phyloP scores from a whole-genome alignment of 2,797 vertebrate species.

The Spatula clypeata region DNA sequence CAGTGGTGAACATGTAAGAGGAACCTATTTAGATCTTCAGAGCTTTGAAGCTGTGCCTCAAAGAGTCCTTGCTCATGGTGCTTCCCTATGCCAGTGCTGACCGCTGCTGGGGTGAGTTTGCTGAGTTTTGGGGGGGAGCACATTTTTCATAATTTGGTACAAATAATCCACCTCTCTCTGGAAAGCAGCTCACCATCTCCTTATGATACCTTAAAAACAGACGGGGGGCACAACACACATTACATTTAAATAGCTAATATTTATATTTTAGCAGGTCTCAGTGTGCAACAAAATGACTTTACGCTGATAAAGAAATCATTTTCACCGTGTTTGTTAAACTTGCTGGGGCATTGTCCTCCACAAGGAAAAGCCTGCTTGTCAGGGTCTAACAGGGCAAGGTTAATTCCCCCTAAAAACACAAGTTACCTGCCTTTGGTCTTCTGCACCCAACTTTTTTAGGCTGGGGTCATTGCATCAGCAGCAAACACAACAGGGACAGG shows the following conservation, averaged over 20 bases:
- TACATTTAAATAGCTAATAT: fast-evolving
- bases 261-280: not conserved
- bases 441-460: not conserved
- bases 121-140: not conserved
- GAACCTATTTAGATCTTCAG: not conserved
- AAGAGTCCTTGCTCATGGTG: not conserved
- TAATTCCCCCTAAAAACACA: not conserved
- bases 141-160: not conserved
- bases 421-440: not conserved
- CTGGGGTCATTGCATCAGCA: not conserved
- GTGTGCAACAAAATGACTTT: not conserved
- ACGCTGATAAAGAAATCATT: not conserved
- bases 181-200: not conserved
- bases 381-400: not conserved
- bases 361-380: not conserved
- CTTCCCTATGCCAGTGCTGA: not conserved
- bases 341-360: not conserved
- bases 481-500: not conserved
- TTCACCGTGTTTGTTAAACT: not conserved
- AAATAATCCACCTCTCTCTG: not conserved
- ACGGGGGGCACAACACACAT: no score
- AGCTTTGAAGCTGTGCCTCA: not conserved
- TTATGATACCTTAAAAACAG: not conserved
- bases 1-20: not conserved
- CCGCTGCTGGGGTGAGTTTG: not conserved